phyloP scores from a whole-genome alignment of 2,797 vertebrate genomes.

The Podargus strigoides region DNA sequence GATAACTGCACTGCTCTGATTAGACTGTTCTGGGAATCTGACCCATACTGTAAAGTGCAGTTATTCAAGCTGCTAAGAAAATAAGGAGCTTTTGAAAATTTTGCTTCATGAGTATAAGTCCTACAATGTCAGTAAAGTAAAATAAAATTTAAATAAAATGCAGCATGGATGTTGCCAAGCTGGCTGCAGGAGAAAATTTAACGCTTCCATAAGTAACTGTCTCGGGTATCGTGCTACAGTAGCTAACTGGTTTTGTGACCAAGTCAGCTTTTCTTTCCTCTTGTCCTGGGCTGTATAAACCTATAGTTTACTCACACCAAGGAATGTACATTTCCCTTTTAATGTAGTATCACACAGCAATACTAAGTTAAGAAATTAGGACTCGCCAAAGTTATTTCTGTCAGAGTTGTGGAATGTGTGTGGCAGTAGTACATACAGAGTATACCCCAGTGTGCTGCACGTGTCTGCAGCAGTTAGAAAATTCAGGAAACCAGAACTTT shows the following conservation, averaged over 20 bases:
- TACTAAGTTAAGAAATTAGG: background rate
- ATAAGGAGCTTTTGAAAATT: background rate
- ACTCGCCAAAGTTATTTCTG: background rate
- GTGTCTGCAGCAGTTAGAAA: background rate
- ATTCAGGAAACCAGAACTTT: background rate
- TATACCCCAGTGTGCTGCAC: background rate
- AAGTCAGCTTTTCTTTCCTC: background rate
- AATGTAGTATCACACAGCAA: background rate
- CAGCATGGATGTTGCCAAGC: background rate
- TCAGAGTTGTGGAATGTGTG: background rate
- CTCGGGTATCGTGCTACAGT: accelerated
- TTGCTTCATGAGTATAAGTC: background rate
- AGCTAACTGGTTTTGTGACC: background rate
- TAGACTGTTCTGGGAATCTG: background rate
- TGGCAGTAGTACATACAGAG: background rate
- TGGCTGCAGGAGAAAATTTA: background rate
- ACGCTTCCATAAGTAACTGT: background rate
- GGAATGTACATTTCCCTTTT: background rate
- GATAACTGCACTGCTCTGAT: background rate
- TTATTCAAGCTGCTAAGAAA: background rate
- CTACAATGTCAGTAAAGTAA: background rate
- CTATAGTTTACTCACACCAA: background rate
- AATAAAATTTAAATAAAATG: background rate
- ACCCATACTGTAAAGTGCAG: background rate
- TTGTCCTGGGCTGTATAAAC: background rate